Percentiles rank a stretch among this genome's conserved stretches.
Evolutionary conservation across 2,888 invertebrate species (phyloP).

Genomic region (Eupithecia vulgata): DNA sequence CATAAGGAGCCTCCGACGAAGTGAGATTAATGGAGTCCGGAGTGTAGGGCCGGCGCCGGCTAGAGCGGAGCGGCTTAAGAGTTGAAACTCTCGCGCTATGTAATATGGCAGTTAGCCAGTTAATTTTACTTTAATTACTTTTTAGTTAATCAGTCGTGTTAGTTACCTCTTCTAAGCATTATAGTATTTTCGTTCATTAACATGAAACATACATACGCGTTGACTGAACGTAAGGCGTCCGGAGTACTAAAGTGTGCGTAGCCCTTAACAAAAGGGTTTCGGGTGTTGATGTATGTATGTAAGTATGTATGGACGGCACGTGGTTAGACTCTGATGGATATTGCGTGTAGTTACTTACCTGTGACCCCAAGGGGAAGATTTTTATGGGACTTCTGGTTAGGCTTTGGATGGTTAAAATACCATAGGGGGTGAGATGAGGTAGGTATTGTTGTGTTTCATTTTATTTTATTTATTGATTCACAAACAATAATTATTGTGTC

Average conservation of each 20-base stretch:
- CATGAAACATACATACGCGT: neutral
- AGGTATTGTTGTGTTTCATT: neutral
- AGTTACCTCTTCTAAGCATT: neutral
- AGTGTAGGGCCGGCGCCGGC: constrained; percentile 16
- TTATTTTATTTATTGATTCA: no score
- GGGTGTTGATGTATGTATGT: constrained; percentile 17
- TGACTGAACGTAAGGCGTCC: neutral
- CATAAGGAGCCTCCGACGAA: constrained; percentile 50
- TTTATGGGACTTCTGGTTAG: constrained; percentile 5
- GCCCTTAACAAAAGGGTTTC: constrained; percentile 21
- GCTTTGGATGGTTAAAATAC: neutral
- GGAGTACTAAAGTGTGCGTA: neutral
- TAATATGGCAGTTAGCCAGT: neutral
- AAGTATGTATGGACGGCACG: constrained; percentile 14
- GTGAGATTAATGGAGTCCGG: constrained; percentile 51
- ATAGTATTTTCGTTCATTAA: neutral
- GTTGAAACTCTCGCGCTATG: neutral
- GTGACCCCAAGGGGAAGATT: constrained; percentile 3
- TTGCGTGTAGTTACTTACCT: constrained; percentile 25
- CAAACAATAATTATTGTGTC: no score
- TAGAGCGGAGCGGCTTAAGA: constrained; percentile 5
- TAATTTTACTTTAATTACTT: no score
- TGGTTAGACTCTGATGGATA: constrained; percentile 26
- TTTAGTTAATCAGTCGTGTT: no score
- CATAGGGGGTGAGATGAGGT: neutral